These are phyloP conservation scores for Chymomyza caudatula DNA, from an alignment of 2,888 invertebrate genomes.

Conservation along the genomic window DNA sequence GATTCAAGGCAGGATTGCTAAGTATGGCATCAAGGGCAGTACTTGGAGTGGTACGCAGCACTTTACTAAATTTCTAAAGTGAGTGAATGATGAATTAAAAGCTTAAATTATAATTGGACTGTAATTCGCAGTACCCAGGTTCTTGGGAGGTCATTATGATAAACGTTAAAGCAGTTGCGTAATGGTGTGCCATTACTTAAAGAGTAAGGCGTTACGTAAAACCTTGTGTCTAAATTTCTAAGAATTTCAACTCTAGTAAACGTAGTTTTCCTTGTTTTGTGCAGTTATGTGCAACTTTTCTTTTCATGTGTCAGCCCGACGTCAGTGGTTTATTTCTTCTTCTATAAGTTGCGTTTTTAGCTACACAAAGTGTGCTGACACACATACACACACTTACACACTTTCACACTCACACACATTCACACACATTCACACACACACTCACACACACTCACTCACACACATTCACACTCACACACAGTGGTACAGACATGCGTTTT, in stretches of 20 bases:
- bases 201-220: neutral
- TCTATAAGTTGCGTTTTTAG: constrained; percentile 8
- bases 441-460: constrained; percentile 21
- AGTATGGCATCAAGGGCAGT: too few species aligned
- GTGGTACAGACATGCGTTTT: constrained; percentile 22
- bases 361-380: constrained; percentile 17
- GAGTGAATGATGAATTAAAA: too few species aligned
- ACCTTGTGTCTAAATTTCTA: constrained; percentile 1
- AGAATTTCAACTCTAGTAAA: constrained; percentile 19
- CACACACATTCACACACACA: constrained; percentile 7
- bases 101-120: too few species aligned
- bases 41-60: too few species aligned
- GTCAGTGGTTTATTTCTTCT: constrained; percentile 33
- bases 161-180: too few species aligned
- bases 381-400: constrained; percentile 7
- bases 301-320: constrained; percentile 53
- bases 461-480: neutral
- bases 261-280: constrained; percentile 7
- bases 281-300: constrained; percentile 46
- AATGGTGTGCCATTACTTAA: too few species aligned
- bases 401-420: constrained; percentile 22
- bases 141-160: too few species aligned
- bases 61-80: too few species aligned
- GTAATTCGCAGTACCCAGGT: too few species aligned
- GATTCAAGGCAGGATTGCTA: too few species aligned